These are phyloP conservation scores for Drosophila aldrichi DNA, from an alignment of 2,888 invertebrate genomes.

Conservation along the genomic window DNA sequence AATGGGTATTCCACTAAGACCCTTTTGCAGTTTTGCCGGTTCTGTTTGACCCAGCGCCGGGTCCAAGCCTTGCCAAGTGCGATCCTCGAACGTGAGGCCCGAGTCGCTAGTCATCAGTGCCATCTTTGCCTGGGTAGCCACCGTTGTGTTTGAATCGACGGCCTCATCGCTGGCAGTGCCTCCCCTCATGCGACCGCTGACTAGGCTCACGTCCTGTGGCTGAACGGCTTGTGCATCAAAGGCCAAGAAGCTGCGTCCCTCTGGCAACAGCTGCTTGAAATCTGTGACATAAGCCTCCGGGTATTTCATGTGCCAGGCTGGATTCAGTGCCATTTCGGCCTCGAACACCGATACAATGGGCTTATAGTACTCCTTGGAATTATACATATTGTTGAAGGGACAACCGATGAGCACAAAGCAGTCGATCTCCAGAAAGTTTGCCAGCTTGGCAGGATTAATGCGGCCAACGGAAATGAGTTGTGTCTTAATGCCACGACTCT, in stretches of 20 bases:
- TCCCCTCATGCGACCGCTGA: slow-evolving; percentile 89
- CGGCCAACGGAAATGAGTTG: slow-evolving; percentile 97
- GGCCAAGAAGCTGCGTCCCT: slow-evolving; percentile 86
- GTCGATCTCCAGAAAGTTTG: slow-evolving; percentile 96
- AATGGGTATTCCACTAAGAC: slow-evolving; percentile 91
- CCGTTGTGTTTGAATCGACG: slow-evolving; percentile 37
- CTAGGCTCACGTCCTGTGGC: slow-evolving; percentile 89
- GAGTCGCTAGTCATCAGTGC: slow-evolving; percentile 81
- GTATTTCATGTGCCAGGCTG: slow-evolving; percentile 85
- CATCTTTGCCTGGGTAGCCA: slow-evolving; percentile 82
- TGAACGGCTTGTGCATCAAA: slow-evolving; percentile 86
- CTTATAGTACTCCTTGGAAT: slow-evolving; percentile 93
- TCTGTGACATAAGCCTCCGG: slow-evolving; percentile 89
- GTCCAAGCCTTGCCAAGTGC: slow-evolving; percentile 95
- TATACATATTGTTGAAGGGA: slow-evolving; percentile 94
- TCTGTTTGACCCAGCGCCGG: slow-evolving; percentile 91
- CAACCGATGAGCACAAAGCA: slow-evolving; percentile 96
- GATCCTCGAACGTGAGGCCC: slow-evolving; percentile 85
- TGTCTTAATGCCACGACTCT: slow-evolving; percentile 92
- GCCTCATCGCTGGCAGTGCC: slow-evolving; percentile 28
- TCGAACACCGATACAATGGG: slow-evolving; percentile 97
- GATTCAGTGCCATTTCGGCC: slow-evolving; percentile 93
- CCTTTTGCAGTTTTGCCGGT: slow-evolving; percentile 89
- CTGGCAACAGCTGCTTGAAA: slow-evolving; percentile 90
- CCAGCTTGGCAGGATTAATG: slow-evolving; percentile 96